phyloP scores from a whole-genome alignment of 2,113 vertebrate species.

The Pyrgilauda ruficollis region DNA sequence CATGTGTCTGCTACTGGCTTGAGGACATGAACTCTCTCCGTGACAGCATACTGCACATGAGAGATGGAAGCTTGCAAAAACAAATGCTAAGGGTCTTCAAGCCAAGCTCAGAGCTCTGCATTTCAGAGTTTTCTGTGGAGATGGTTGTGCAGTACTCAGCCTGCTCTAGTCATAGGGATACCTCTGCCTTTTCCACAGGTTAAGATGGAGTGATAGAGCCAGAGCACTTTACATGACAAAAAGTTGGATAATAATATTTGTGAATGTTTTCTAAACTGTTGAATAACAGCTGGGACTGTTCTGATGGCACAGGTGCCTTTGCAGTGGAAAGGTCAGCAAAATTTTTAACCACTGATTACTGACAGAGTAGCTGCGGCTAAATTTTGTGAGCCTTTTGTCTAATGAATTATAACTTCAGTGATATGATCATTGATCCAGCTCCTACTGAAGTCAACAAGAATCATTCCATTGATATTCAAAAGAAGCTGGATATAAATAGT shows the following conservation, averaged over 20 bases:
- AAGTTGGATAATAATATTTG: not conserved
- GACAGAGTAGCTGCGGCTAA: not conserved
- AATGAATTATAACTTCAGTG: not conserved
- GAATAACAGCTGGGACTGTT: not conserved
- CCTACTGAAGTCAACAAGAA: not conserved
- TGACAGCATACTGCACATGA: not conserved
- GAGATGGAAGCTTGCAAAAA: not conserved
- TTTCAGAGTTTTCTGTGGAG: not conserved
- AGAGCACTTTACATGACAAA: not conserved
- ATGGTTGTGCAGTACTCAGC: not conserved
- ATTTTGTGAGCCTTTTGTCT: not conserved
- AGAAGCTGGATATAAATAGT: not conserved
- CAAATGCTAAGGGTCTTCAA: not conserved
- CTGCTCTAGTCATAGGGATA: not conserved
- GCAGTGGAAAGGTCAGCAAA: not conserved
- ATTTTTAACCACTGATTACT: not conserved
- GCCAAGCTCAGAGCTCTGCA: not conserved
- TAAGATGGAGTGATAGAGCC: not conserved
- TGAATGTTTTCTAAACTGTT: not conserved
- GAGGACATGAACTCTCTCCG: not conserved
- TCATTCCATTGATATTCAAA: not conserved
- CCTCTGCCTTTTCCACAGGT: not conserved
- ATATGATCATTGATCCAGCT: not conserved
- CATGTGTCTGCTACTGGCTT: not conserved
- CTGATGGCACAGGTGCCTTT: not conserved